A percentile compares a stretch with the other conserved stretches of the same genome.
Conservation (phyloP, 2,888 invertebrate genomes). For the Himalopsyche japonica region DNA sequence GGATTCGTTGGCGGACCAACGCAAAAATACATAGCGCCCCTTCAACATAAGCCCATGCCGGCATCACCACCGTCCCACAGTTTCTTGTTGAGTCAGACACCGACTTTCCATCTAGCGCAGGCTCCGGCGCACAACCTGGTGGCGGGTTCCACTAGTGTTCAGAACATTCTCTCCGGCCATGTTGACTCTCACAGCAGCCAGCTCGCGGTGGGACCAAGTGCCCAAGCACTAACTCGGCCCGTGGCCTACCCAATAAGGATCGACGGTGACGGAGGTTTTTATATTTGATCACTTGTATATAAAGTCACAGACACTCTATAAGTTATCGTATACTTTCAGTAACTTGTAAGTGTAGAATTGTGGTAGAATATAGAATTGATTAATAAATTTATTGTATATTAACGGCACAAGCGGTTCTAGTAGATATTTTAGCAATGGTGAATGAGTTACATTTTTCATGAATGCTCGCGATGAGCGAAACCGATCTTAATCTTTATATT, state of each 20-base stretch:
- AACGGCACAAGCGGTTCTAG: no score
- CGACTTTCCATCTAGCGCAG: conserved; percentile 27
- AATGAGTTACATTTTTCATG: no score
- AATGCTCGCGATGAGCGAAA: no score
- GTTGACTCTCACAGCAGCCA: conserved; percentile 31
- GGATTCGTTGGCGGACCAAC: not conserved
- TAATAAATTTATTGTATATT: no score
- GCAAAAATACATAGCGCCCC: not conserved
- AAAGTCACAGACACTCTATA: not conserved
- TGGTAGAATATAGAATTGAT: no score
- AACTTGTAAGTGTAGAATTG: not conserved
- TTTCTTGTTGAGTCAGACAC: not conserved
- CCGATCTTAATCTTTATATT: no score
- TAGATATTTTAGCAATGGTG: no score
- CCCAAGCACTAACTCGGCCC: conserved; percentile 45
- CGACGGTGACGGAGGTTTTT: conserved; percentile 38
- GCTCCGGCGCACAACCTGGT: not conserved
- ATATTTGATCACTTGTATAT: not conserved
- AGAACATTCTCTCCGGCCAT: conserved; percentile 7
- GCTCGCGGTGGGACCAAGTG: not conserved
- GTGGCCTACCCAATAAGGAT: conserved; percentile 43
- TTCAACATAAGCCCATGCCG: not conserved
- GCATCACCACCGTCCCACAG: conserved; percentile 44
- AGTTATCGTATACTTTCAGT: not conserved
- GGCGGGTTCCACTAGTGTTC: conserved; percentile 30